Conservation (phyloP, 2,888 invertebrate genomes). For the Acleris literana region DNA sequence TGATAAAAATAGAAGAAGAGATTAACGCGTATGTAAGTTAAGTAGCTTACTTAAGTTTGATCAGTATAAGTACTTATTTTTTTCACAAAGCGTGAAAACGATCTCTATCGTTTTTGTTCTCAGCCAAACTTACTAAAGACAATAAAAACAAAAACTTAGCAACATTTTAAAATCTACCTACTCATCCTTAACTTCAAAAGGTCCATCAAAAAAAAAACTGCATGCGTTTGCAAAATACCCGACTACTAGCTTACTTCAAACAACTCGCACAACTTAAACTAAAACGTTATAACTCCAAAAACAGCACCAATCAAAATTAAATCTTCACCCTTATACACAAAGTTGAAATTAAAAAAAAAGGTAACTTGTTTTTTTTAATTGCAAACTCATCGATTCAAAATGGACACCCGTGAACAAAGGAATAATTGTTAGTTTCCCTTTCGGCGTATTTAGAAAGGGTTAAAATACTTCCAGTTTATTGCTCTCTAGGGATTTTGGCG, state of each 20-base stretch:
- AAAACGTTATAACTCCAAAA: no score
- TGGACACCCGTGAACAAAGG: slow-evolving; percentile 46
- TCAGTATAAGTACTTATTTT: no score
- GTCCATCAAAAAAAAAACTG: background rate
- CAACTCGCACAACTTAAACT: background rate
- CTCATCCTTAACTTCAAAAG: background rate
- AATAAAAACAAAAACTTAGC: background rate
- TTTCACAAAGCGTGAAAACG: no score
- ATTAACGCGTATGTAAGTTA: no score
- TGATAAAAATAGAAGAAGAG: no score
- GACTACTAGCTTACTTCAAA: slow-evolving; percentile 5
- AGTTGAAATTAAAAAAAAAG: no score
- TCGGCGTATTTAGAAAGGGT: slow-evolving; percentile 55
- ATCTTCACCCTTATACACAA: no score
- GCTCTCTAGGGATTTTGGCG: slow-evolving; percentile 62
- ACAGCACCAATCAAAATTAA: no score
- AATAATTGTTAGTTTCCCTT: slow-evolving; percentile 57
- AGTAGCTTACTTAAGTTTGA: no score
- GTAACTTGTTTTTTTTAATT: no score
- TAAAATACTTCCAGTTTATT: slow-evolving; percentile 57
- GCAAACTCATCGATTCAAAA: slow-evolving; percentile 45
- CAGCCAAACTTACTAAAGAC: no score
- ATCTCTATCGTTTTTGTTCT: no score
- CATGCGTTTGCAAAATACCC: slow-evolving; percentile 5
- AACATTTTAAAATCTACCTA: background rate